Evolutionary conservation across 2,888 invertebrate genomes (phyloP), one percentile per base, ranked within the genome.

Genomic region (Hirtodrosophila alboralis): DNA sequence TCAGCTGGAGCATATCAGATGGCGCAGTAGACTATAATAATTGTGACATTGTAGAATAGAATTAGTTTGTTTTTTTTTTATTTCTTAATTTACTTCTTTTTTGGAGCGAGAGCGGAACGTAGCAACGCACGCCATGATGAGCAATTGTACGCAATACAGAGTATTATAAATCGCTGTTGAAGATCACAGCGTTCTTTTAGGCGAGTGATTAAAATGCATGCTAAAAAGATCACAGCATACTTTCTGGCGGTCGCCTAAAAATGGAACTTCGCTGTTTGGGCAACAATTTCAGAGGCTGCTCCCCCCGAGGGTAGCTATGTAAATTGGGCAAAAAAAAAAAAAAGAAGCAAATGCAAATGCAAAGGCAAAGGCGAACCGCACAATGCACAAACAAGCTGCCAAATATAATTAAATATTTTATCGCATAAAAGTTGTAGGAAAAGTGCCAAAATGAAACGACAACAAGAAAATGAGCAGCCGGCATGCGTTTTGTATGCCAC

Each of bases 331-430:
- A 53, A n/a, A n/a, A n/a, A n/a, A n/a, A n/a, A n/a, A n/a, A n/a
- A n/a, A n/a, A n/a, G n/a, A 37, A 48, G 44, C 66, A 71, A 47
- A 30, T 56, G 62, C 44, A 54, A 34, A n/a, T 16, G 37, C 51
- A 41, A 37, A 36, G 41, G 41, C 53, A 57, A 49, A 75, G 51
- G 54, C 44, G 38, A 47, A 61, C 74, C 74, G 48, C 73, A 75
- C 80, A 83, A 79, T 84, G 81, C 80, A 73, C 83, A 74, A 81
- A 71, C 81, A 64, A 77, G 71, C 84, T 78, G 78, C 75, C 79
- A 76, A 83, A 85, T 83, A 83, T 85, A 83, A 86, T 85, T 84
- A 84, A 86, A 86, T 85, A 80, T 85, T 83, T 84, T 84, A 83
- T 86, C 75, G 77, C 81, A 85, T 72, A 77, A 86, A 84, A 80